A percentile compares a stretch with the other conserved stretches of the same genome.
Conservation (phyloP, 2,113 vertebrate species). For the Pao palembangensis region DNA sequence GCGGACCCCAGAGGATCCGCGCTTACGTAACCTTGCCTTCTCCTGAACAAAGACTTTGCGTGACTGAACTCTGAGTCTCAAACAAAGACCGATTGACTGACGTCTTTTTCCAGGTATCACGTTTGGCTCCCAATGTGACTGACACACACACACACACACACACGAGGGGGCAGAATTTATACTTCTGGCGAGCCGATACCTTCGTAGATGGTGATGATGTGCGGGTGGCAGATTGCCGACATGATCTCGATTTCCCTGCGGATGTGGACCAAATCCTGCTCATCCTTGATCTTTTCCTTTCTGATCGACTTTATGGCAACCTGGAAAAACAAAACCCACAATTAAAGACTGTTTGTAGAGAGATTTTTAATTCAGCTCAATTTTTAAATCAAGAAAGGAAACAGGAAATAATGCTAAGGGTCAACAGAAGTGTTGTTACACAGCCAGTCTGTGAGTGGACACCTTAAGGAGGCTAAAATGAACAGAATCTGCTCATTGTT, state of each 20-base stretch:
- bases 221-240: constrained; percentile 93
- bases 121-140: constrained; percentile 19
- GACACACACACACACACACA: background rate
- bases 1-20: background rate
- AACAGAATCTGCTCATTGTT: no score
- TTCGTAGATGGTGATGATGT: constrained; percentile 96
- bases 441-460: background rate
- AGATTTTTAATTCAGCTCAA: no score
- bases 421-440: no score
- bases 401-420: no score
- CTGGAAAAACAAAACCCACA: constrained; percentile 56
- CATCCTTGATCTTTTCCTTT: constrained; percentile 94
- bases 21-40: constrained; percentile 51
- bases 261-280: constrained; percentile 92
- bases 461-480: no score
- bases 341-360: no score
- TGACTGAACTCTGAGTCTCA: constrained; percentile 45
- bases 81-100: constrained; percentile 29
- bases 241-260: constrained; percentile 97
- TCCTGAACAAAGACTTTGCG: constrained; percentile 57
- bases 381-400: no score
- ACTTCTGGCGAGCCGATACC: constrained; percentile 63
- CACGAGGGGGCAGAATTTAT: background rate
- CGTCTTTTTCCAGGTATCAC: constrained; percentile 19
- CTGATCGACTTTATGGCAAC: constrained; percentile 97